A percentile compares a stretch with the other conserved stretches of the same genome.
Conservation (phyloP, 2,888 invertebrate genomes). For the Acrocyrtus sp. region DNA sequence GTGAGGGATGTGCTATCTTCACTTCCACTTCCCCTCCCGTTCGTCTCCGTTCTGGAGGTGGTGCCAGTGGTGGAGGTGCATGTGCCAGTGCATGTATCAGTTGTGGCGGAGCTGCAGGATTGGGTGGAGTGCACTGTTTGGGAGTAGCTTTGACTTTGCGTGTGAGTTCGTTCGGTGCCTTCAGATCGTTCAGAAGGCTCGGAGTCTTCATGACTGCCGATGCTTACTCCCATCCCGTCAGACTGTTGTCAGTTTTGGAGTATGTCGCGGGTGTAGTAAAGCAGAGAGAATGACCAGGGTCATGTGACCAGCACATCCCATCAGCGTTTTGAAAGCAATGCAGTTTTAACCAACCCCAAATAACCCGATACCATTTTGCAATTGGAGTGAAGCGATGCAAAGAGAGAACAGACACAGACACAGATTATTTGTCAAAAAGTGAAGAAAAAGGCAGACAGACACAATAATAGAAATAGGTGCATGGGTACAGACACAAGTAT, state of each 20-base stretch:
- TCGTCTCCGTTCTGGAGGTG: conserved; percentile 53
- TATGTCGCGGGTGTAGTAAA: conserved; percentile 7
- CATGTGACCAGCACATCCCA: too few species aligned
- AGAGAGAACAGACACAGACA: too few species aligned
- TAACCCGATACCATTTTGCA: too few species aligned
- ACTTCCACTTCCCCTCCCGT: conserved; percentile 44
- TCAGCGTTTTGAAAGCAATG: too few species aligned
- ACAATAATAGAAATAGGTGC: neutral
- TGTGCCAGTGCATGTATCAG: conserved; percentile 52
- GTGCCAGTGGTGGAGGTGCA: conserved; percentile 54
- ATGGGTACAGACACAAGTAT: neutral
- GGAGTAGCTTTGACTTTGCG: conserved; percentile 51
- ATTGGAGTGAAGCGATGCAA: too few species aligned
- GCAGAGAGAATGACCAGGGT: too few species aligned
- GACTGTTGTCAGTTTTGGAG: conserved; percentile 39
- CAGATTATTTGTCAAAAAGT: too few species aligned
- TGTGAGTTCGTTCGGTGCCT: conserved; percentile 57
- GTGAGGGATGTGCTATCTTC: conserved; percentile 27
- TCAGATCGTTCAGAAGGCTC: conserved; percentile 60
- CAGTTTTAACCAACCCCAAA: too few species aligned
- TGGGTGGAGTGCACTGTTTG: conserved; percentile 52
- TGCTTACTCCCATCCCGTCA: conserved; percentile 60
- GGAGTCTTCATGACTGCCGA: conserved; percentile 61
- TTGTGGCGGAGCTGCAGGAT: conserved; percentile 45
- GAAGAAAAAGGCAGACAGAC: neutral